These are phyloP conservation scores for Trachops cirrhosus DNA, from an alignment of 2,797 vertebrate genomes.

Conservation along the genomic window DNA sequence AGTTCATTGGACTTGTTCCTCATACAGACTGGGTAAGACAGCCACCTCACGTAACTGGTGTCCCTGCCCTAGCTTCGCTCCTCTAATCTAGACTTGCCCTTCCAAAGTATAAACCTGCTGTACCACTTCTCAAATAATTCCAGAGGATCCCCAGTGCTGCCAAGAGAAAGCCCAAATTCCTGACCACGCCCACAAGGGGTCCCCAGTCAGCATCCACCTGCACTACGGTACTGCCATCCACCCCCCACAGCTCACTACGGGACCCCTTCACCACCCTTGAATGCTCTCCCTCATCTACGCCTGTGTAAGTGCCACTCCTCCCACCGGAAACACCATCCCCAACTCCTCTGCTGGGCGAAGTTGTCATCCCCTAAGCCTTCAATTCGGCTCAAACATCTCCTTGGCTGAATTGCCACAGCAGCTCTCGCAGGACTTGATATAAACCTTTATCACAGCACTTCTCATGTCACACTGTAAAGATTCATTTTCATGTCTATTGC, in stretches of 20 bases:
- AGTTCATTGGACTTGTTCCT: neutral
- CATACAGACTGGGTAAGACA: neutral
- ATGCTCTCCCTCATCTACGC: neutral
- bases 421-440: neutral
- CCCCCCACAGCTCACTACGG: neutral
- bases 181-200: neutral
- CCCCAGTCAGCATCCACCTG: neutral
- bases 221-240: fast-evolving
- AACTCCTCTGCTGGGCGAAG: neutral
- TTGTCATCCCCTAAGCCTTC: neutral
- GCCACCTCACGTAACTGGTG: neutral
- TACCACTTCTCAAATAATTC: neutral
- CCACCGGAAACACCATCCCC: neutral
- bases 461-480: neutral
- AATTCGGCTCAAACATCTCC: neutral
- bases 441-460: neutral
- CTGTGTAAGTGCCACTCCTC: neutral
- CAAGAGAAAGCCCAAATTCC: neutral
- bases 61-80: neutral
- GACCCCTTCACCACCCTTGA: fast-evolving
- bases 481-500: neutral
- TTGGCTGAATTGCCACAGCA: neutral
- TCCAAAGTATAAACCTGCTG: neutral
- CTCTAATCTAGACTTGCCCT: neutral
- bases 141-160: neutral